These are phyloP conservation scores for Rutpela maculata DNA, from an alignment of 2,888 invertebrate species.

Conservation along the genomic window DNA sequence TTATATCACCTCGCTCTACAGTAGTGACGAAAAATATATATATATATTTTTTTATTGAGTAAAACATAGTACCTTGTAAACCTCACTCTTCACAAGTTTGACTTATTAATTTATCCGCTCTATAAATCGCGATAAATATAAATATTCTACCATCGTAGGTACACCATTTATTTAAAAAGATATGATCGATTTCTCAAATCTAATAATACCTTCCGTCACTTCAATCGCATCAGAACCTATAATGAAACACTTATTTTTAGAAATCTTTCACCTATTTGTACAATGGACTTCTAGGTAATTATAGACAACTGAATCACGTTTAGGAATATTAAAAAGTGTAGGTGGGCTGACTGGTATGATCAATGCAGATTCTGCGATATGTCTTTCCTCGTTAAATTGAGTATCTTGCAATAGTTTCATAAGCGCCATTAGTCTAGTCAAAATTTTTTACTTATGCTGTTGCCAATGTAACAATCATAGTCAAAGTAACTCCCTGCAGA, in stretches of 20 bases:
- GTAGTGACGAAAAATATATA: too few species aligned
- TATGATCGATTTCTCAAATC: slow-evolving; percentile 32
- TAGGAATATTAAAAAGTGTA: slow-evolving; percentile 14
- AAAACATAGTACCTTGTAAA: too few species aligned
- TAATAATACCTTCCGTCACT: slow-evolving; percentile 26
- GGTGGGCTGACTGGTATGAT: slow-evolving; percentile 26
- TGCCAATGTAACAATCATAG: too few species aligned
- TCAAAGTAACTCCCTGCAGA: too few species aligned
- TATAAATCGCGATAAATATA: neutral
- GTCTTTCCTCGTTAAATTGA: slow-evolving; percentile 6
- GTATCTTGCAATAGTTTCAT: slow-evolving; percentile 4
- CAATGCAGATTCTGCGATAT: slow-evolving; percentile 1
- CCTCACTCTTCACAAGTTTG: too few species aligned
- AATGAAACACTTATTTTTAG: slow-evolving; percentile 36
- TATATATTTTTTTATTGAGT: too few species aligned
- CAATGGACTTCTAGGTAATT: slow-evolving; percentile 25
- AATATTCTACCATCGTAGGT: neutral
- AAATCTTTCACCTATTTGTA: slow-evolving; percentile 36
- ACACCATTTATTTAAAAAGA: slow-evolving; percentile 19
- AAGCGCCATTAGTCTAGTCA: neutral
- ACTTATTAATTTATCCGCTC: neutral
- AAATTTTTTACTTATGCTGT: neutral
- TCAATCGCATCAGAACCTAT: neutral
- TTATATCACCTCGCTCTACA: too few species aligned
- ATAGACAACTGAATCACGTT: slow-evolving; percentile 39